Percentiles rank a stretch among this genome's conserved stretches.
phyloP scores from a whole-genome alignment of 2,888 invertebrate genomes.

The Diadegma fenestrale region DNA sequence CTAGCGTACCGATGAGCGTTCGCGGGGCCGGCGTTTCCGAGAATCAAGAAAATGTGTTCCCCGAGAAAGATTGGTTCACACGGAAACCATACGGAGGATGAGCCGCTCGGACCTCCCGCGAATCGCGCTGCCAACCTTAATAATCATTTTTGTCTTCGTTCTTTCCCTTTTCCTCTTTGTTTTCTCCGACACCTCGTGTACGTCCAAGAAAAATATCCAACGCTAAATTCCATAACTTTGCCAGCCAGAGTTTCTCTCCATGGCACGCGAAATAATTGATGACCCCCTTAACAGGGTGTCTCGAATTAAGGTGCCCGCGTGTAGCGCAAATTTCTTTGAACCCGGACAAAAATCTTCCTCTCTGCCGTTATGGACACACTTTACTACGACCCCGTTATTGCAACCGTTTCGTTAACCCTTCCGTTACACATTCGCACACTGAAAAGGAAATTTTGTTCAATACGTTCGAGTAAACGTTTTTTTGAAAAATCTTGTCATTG shows the following conservation, averaged over 20 bases:
- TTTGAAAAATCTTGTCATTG: no score
- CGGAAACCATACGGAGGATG: constrained; percentile 11
- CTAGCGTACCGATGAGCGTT: constrained; percentile 12
- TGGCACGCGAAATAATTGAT: constrained; percentile 47
- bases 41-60: constrained; percentile 36
- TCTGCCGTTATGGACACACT: constrained; percentile 29
- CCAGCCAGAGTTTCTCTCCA: not conserved
- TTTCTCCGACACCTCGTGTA: constrained; percentile 28
- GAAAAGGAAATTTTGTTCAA: no score
- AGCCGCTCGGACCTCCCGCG: constrained; percentile 50
- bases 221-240: not conserved
- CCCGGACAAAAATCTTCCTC: constrained; percentile 38
- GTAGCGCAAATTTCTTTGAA: constrained; percentile 41
- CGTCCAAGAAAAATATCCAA: not conserved
- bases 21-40: constrained; percentile 23
- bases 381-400: constrained; percentile 25
- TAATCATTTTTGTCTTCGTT: constrained; percentile 19
- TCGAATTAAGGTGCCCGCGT: constrained; percentile 30
- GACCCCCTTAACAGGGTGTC: constrained; percentile 45
- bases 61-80: constrained; percentile 27
- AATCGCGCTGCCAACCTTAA: constrained; percentile 35
- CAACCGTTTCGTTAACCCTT: constrained; percentile 35
- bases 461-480: no score
- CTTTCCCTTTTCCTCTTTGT: constrained; percentile 10
- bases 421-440: not conserved